Percentiles rank a stretch among this genome's conserved stretches.
Conservation (phyloP, 2,888 invertebrate genomes). For the Odontocerum albicorne region DNA sequence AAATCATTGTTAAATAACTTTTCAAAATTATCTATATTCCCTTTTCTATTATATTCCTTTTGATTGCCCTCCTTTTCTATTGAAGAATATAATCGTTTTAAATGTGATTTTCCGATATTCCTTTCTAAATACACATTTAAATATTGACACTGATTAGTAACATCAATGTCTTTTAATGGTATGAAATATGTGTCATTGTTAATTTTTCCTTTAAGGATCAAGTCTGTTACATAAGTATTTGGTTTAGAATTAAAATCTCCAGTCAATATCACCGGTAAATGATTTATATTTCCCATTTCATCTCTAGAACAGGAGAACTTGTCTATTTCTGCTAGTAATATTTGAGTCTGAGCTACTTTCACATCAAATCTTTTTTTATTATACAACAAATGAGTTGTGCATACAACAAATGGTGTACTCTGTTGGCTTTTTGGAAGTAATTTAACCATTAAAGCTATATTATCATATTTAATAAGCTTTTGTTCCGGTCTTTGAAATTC, state of each 20-base stretch:
- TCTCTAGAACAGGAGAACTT: constrained; percentile 62
- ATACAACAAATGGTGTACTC: constrained; percentile 67
- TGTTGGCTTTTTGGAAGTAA: constrained; percentile 59
- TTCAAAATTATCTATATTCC: constrained; percentile 37
- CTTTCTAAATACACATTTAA: constrained; percentile 53
- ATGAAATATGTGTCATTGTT: constrained; percentile 41
- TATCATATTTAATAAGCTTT: constrained; percentile 76
- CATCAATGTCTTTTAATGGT: constrained; percentile 55
- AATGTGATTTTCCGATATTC: constrained; percentile 43
- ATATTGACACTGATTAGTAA: constrained; percentile 64
- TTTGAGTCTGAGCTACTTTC: constrained; percentile 82
- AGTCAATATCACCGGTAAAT: constrained; percentile 75
- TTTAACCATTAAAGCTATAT: constrained; percentile 81
- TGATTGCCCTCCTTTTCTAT: too few species aligned
- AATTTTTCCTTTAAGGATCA: constrained; percentile 67
- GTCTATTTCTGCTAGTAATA: constrained; percentile 84
- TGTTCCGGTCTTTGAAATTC: constrained; percentile 66
- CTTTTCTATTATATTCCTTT: constrained; percentile 14
- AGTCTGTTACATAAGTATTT: constrained; percentile 67
- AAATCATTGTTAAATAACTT: constrained; percentile 59
- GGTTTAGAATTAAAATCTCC: constrained; percentile 93
- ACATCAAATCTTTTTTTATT: constrained; percentile 90
- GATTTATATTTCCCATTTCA: constrained; percentile 38
- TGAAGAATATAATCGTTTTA: constrained; percentile 23
- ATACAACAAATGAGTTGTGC: constrained; percentile 93